These are phyloP conservation scores for Eremophila alpestris DNA, from an alignment of 2,797 vertebrate species.

Conservation along the genomic window DNA sequence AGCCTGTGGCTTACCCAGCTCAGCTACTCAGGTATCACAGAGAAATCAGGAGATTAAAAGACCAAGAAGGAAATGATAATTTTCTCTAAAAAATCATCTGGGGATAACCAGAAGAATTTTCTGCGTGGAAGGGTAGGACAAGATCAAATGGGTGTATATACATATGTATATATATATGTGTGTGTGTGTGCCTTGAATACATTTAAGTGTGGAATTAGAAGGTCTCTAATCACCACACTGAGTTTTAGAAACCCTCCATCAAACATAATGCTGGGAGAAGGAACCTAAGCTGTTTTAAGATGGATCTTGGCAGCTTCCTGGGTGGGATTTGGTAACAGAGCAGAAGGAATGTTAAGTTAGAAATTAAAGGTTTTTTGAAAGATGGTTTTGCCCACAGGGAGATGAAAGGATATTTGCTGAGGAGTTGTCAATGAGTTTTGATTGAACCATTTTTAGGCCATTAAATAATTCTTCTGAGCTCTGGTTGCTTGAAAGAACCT, in stretches of 20 bases:
- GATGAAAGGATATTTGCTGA: background rate
- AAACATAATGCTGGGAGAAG: background rate
- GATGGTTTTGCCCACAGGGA: background rate
- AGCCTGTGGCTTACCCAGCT: background rate
- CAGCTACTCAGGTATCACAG: background rate
- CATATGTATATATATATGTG: too few species aligned
- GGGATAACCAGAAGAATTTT: background rate
- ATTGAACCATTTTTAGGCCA: background rate
- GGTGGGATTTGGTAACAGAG: conserved; percentile 8
- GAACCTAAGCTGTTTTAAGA: background rate
- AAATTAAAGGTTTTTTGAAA: conserved; percentile 12
- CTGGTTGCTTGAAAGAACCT: background rate
- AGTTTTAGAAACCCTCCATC: conserved; percentile 33
- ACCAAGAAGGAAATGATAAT: background rate
- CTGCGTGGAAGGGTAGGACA: background rate
- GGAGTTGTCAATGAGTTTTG: background rate
- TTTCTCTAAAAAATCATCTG: background rate
- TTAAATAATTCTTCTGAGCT: background rate
- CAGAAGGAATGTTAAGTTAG: background rate
- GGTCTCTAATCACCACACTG: background rate
- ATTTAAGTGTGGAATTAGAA: background rate
- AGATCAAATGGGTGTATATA: background rate
- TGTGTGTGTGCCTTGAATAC: background rate
- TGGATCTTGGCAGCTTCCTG: background rate
- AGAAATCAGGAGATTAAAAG: background rate